phyloP scores from a whole-genome alignment of 2,113 vertebrate species.

The Sinosuthora webbiana region DNA sequence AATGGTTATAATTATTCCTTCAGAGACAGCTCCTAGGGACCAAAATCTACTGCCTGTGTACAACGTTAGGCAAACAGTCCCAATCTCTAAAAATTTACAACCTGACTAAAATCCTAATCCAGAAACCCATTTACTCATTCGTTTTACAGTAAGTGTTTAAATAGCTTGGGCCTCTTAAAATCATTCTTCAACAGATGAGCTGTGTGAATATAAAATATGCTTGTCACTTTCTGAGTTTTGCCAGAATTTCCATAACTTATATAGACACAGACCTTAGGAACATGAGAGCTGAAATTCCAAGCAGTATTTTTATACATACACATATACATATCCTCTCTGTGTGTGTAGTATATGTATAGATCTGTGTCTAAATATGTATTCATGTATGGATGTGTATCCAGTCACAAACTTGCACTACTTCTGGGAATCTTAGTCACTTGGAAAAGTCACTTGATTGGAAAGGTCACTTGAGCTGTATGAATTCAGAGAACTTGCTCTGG shows the following conservation, averaged over 20 bases:
- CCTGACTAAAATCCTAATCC: conserved; percentile 38
- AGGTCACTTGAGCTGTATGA: conserved; percentile 12
- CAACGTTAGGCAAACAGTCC: not conserved
- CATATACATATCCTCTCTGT: not conserved
- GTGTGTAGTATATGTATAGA: not conserved
- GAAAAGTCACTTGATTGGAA: not conserved
- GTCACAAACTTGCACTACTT: not conserved
- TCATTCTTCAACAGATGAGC: not conserved
- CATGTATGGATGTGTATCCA: not conserved
- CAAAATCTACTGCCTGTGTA: not conserved
- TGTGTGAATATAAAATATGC: not conserved
- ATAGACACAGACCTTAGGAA: not conserved
- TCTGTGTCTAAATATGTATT: not conserved
- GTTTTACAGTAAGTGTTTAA: not conserved
- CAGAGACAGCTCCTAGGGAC: not conserved
- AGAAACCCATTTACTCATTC: conserved; percentile 14
- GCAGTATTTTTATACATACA: not conserved
- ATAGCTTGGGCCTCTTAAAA: conserved; percentile 26
- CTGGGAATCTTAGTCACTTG: not conserved
- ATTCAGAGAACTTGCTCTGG: conserved; percentile 50
- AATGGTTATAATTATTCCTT: conserved; percentile 1
- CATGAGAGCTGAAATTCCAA: not conserved
- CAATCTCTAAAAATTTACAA: conserved; percentile 39
- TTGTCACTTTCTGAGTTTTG: not conserved
- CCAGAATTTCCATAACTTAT: not conserved